phyloP scores from a whole-genome alignment of 2,888 invertebrate genomes.

The Nephrotoma flavescens region DNA sequence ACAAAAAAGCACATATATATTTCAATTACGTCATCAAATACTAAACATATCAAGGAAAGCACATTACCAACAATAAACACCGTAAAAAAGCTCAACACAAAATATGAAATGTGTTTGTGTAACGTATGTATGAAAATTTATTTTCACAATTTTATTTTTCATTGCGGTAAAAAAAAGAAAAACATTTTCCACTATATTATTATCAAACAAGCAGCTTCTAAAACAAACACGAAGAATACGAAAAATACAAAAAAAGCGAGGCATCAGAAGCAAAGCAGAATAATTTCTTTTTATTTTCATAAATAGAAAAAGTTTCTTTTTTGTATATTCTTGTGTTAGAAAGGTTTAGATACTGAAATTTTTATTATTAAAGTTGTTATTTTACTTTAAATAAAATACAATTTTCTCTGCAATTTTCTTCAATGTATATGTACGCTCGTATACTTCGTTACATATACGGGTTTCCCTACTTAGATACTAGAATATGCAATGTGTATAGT shows the following conservation, averaged over 20 bases:
- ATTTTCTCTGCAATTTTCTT: not conserved
- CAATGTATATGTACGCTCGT: not conserved
- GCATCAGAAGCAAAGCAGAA: not conserved
- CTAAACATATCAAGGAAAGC: too few species aligned
- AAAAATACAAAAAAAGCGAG: not conserved
- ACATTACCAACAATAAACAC: too few species aligned
- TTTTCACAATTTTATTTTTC: not conserved
- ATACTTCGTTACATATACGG: not conserved
- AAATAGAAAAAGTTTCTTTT: not conserved
- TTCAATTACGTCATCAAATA: too few species aligned
- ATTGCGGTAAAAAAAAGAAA: not conserved
- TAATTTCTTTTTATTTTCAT: not conserved
- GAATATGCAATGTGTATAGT: not conserved
- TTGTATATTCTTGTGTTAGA: not conserved
- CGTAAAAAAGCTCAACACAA: not conserved
- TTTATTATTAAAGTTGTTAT: not conserved
- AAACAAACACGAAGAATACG: not conserved
- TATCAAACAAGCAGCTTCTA: not conserved
- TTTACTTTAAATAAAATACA: not conserved
- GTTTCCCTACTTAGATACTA: not conserved
- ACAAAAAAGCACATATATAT: too few species aligned
- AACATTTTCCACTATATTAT: not conserved
- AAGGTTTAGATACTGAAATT: not conserved
- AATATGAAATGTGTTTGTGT: not conserved
- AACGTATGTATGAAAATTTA: not conserved